Conservation (phyloP, 2,797 vertebrate species). For the Avahi laniger region DNA sequence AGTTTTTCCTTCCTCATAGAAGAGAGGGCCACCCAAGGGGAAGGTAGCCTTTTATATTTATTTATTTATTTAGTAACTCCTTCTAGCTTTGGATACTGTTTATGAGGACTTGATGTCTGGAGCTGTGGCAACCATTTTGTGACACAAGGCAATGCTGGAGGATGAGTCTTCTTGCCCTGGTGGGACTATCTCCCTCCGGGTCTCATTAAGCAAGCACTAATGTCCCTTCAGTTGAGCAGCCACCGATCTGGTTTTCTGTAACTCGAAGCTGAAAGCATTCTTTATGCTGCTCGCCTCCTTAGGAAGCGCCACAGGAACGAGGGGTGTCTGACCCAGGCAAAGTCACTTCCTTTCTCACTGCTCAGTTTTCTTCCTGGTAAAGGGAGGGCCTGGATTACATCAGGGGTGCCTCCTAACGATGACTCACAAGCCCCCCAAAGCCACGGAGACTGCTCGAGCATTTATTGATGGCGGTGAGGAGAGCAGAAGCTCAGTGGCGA, state of each 20-base stretch:
- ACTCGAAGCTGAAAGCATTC: not conserved
- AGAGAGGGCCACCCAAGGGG: not conserved
- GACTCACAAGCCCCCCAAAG: not conserved
- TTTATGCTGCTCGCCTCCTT: not conserved
- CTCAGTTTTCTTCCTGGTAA: not conserved
- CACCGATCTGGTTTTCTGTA: not conserved
- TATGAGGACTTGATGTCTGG: not conserved
- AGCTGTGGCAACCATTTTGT: slow-evolving; percentile 23
- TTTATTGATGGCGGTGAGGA: fast-evolving
- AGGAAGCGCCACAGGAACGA: not conserved
- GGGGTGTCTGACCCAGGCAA: not conserved
- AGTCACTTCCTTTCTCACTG: not conserved
- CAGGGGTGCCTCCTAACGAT: not conserved
- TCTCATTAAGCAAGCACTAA: not conserved
- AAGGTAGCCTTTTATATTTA: not conserved
- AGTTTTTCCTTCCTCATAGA: not conserved
- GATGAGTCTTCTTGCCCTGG: not conserved
- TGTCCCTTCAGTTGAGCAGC: not conserved
- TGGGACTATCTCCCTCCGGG: not conserved
- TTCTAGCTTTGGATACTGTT: not conserved
- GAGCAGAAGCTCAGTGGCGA: not conserved
- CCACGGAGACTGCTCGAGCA: not conserved
- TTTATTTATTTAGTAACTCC: not conserved
- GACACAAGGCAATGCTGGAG: not conserved
- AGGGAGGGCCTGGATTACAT: not conserved